These are phyloP conservation scores for Neotoma lepida DNA, from an alignment of 2,113 vertebrate species.

Conservation along the genomic window DNA sequence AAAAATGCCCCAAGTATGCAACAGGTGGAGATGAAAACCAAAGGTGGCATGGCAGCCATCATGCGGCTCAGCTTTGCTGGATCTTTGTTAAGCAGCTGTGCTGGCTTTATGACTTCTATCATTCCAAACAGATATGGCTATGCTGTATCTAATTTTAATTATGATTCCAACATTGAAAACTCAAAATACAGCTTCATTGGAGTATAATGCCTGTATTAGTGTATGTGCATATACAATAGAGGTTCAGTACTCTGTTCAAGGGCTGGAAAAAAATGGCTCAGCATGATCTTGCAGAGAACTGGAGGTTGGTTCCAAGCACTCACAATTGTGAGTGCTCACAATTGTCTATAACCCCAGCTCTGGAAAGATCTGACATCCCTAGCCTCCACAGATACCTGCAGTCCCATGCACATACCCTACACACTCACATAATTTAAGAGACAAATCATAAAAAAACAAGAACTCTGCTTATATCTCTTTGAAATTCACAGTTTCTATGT, in stretches of 20 bases:
- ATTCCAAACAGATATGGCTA: too few species aligned
- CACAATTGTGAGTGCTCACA: neutral
- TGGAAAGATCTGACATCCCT: neutral
- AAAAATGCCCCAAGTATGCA: too few species aligned
- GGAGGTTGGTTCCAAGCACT: neutral
- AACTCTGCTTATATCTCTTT: neutral
- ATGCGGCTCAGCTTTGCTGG: too few species aligned
- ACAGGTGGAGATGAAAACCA: too few species aligned
- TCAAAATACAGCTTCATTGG: neutral
- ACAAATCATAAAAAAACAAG: neutral
- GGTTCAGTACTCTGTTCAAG: neutral
- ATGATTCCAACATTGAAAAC: neutral
- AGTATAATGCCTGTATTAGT: neutral
- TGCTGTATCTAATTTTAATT: constrained; percentile 18
- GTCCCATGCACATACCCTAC: neutral
- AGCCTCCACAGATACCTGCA: neutral
- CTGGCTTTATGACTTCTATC: too few species aligned
- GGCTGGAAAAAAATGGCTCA: neutral
- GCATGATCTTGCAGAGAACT: neutral
- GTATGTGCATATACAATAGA: neutral
- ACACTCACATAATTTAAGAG: neutral
- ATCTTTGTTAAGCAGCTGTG: too few species aligned
- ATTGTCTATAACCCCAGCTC: neutral
- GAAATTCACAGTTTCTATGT: neutral
- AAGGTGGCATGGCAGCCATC: too few species aligned